A percentile compares a stretch with the other conserved stretches of the same genome.
Conservation (phyloP, 2,797 vertebrate species). For the Falco rusticolus region DNA sequence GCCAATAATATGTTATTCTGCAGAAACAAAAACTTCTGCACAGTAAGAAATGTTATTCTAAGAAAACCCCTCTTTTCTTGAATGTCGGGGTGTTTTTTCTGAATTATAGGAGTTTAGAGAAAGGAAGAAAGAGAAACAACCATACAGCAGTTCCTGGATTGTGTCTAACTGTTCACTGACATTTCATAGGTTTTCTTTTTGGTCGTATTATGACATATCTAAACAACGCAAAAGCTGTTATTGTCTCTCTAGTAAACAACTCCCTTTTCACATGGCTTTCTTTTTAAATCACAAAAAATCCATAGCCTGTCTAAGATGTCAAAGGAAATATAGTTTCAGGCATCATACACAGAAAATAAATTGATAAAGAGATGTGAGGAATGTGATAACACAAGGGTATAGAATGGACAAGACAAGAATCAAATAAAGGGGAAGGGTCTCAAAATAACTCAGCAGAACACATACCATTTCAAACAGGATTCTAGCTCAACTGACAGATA, state of each 20-base stretch:
- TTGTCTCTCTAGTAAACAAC: neutral
- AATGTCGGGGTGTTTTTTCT: neutral
- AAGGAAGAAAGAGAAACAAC: neutral
- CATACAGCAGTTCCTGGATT: neutral
- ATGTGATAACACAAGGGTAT: neutral
- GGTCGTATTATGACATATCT: neutral
- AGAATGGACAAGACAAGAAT: neutral
- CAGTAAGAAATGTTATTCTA: neutral
- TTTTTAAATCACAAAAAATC: neutral
- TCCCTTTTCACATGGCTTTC: neutral
- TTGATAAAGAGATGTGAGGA: neutral
- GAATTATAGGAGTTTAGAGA: neutral
- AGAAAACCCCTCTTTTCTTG: neutral
- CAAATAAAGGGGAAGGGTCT: neutral
- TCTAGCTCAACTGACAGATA: neutral
- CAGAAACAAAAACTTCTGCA: neutral
- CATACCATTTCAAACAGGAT: neutral
- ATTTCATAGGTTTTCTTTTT: neutral
- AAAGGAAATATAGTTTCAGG: neutral
- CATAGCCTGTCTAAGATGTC: neutral
- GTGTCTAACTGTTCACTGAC: neutral
- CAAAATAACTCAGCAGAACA: neutral
- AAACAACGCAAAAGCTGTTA: neutral
- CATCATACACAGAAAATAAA: neutral
- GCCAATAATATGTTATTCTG: neutral